Evolutionary conservation across 2,113 vertebrate species (phyloP).

Genomic region (Ginglymostoma cirratum): DNA sequence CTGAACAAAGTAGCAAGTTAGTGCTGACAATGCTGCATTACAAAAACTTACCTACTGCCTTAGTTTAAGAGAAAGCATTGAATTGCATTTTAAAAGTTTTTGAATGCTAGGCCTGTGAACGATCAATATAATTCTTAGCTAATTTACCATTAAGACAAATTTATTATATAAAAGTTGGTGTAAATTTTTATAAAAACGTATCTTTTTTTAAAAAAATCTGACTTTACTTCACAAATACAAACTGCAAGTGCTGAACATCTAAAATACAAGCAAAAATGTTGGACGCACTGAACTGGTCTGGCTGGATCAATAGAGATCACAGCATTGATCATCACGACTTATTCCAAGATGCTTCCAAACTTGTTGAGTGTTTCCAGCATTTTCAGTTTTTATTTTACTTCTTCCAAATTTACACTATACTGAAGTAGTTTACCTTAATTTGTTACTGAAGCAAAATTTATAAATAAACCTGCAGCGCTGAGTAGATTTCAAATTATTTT

Average conservation of each 20-base stretch:
- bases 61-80: background rate
- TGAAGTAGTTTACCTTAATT: background rate
- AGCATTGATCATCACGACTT: too few relatives aligned
- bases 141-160: background rate
- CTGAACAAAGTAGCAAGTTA: background rate
- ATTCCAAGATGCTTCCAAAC: too few relatives aligned
- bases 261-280: too few relatives aligned
- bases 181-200: background rate
- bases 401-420: background rate
- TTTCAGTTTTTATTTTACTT: background rate
- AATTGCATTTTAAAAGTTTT: background rate
- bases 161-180: too few relatives aligned
- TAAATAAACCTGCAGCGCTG: background rate
- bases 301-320: too few relatives aligned
- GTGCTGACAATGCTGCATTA: background rate
- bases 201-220: background rate
- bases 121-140: background rate
- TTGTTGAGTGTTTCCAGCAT: too few relatives aligned
- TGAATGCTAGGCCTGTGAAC: background rate
- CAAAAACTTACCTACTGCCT: background rate
- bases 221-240: background rate
- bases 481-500: background rate
- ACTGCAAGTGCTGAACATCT: too few relatives aligned
- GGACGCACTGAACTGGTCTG: too few relatives aligned
- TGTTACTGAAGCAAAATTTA: background rate